Conservation (phyloP, 2,888 invertebrate species). For the Scaeva pyrastri region DNA sequence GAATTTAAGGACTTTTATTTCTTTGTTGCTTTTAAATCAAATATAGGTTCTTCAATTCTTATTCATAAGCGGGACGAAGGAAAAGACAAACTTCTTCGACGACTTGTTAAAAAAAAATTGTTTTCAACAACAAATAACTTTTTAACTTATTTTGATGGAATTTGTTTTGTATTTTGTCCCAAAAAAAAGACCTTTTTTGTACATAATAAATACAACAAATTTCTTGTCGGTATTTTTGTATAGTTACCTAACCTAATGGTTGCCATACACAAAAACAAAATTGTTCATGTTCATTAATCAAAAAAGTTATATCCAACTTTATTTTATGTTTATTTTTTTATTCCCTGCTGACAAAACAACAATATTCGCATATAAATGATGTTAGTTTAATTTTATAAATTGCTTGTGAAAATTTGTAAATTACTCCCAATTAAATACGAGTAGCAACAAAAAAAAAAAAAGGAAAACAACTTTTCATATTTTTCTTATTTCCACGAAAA, state of each 20-base stretch:
- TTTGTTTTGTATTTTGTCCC: neutral
- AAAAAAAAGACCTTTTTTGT: conserved; percentile 23
- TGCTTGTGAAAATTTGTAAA: conserved; percentile 29
- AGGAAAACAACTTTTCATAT: conserved; percentile 9
- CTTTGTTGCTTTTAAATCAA: conserved; percentile 8
- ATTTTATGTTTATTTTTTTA: neutral
- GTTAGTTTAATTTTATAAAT: conserved; percentile 51
- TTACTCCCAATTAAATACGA: conserved; percentile 39
- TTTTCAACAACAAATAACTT: conserved; percentile 29
- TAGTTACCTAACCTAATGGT: neutral
- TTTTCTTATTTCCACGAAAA: neutral
- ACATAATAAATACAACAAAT: conserved; percentile 37
- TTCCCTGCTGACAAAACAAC: no score
- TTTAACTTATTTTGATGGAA: conserved; percentile 10
- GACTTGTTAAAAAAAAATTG: neutral
- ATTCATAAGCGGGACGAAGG: neutral
- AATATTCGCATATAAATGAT: neutral
- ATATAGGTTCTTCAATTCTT: neutral
- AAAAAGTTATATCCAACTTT: conserved; percentile 46
- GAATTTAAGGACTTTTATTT: conserved; percentile 4
- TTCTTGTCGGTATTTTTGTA: conserved; percentile 6
- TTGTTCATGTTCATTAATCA: conserved; percentile 66
- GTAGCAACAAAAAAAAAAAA: no score
- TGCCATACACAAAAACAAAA: neutral
- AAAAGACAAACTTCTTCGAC: neutral